Evolutionary conservation across 2,113 vertebrate species (phyloP).

Genomic region (Mesembrinibis cayennensis): DNA sequence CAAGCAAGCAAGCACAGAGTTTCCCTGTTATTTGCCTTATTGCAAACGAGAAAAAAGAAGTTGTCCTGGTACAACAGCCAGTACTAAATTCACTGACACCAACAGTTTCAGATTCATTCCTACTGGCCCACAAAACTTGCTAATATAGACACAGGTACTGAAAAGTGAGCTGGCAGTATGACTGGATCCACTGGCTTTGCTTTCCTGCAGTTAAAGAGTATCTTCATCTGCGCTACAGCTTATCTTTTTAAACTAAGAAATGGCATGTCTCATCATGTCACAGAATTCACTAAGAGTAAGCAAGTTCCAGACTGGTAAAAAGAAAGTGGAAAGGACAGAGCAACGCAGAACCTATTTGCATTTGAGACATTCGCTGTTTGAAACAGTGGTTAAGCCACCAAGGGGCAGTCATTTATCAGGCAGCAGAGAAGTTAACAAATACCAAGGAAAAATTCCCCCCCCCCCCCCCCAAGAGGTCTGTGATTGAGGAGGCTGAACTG

Average conservation of each 20-base stretch:
- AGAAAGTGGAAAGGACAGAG: not conserved
- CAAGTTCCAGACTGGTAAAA: not conserved
- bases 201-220: not conserved
- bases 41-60: not conserved
- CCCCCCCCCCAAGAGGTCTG: not conserved
- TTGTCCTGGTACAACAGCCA: not conserved
- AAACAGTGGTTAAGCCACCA: accelerated
- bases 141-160: not conserved
- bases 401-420: not conserved
- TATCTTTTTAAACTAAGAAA: not conserved
- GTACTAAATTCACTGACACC: not conserved
- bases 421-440: not conserved
- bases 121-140: not conserved
- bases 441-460: not conserved
- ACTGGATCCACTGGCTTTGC: not conserved
- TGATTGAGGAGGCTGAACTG: not conserved
- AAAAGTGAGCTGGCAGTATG: not conserved
- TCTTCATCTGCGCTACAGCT: not conserved
- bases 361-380: not conserved
- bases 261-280: not conserved
- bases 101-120: not conserved
- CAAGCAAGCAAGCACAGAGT: not conserved
- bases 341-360: not conserved
- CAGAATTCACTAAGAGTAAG: not conserved
- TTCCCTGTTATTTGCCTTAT: not conserved